Base-by-base conservation (phyloP, 2,797 vertebrate genomes). In the Margarornis squamiger region DNA sequence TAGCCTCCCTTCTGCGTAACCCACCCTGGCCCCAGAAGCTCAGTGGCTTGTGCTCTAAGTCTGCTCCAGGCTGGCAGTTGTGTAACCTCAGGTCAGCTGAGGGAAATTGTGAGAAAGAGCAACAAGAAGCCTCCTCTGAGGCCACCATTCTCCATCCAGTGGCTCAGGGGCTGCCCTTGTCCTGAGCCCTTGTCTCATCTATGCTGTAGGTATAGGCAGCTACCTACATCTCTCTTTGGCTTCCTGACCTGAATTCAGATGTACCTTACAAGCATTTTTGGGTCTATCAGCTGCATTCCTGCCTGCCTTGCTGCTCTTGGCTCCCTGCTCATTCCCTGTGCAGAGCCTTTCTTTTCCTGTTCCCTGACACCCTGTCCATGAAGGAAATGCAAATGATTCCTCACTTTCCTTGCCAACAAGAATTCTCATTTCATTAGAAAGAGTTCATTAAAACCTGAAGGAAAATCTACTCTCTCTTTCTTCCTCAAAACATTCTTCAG, bases 51-150 rank as follows among this genome's bases (percentile, higher is more conserved):
- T 73, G 32, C 14, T 52, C 19, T 3, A 18, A 30, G 55, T 16
- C 21, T 76, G 34, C 45, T 48, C 63, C 38, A 52, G 24, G 22
- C 2, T 6, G 8, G 39, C 48, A 77, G 24, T 0, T 1, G 0
- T 16, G 21, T 17, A 36, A 43, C 16, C 24, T 43, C 51, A 55
- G 27, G 30, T 13, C 27, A 76, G 16, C 8, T 7, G 5, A 24
- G 54, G 10, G 30, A 20, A 62, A 36, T 1, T 48, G 17, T 36
- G 36, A 54, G 51, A 74, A 88, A 84, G 26, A 46, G 36, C 26
- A 48, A 6, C 1, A 14, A 30, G 9, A 39, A 45, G 14, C 16
- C 17, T 36, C 10, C 10, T 4, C 27, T 52, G 39, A 20, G 26
- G 4, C 18, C 45, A 54, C 11, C 13, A 38, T 17, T 3, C 15